Evolutionary conservation across 2,113 vertebrate species (phyloP), one percentile per base, ranked within the genome.

Genomic region (Colinus virginianus): DNA sequence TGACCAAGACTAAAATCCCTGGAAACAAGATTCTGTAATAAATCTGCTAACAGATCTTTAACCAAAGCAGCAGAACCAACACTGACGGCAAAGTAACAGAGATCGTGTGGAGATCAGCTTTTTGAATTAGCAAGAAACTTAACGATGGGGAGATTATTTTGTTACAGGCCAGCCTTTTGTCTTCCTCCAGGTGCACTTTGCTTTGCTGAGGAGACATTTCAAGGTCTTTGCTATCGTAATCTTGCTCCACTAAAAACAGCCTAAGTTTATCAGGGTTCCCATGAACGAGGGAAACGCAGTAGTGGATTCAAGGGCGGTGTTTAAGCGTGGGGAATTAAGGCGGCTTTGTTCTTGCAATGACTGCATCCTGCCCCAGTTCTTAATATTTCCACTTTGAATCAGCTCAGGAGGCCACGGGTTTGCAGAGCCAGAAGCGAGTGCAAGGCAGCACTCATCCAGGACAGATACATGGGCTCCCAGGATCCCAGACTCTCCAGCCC

Each of bases 181-280:
- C 84, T 92, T 70, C 86, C 84, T 96, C 94, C 95, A 92, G 82
- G 84, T 95, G 88, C 90, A 42, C 64, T 75, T 56, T 2, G 12
- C 81, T 96, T 90, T 95, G 96, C 66, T 84, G 86, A 53, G 87
- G 90, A 85, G 79, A 84, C 82, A 8, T 96, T 95, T 95, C 90
- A 90, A 96, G 95, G 87, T 94, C 85, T 32, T n/a, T 62, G 7
- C 66, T 90, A 56, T 95, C 80, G 6, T 92, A 92, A 89, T 92
- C 84, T 84, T 9, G 17, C 66, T 76, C 71, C 25, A 43, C 19
- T 38, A 53, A 93, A 94, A 96, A 3, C 95, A 87, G 94, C 84
- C 88, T 63, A 45, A 63, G 42, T 96, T 90, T 93, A 96, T 95
- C 91, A 84, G 84, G 68, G 84, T 95, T 96, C 94, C 76, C 82